Conservation (phyloP, 2,797 vertebrate genomes). For the Mus caroli region DNA sequence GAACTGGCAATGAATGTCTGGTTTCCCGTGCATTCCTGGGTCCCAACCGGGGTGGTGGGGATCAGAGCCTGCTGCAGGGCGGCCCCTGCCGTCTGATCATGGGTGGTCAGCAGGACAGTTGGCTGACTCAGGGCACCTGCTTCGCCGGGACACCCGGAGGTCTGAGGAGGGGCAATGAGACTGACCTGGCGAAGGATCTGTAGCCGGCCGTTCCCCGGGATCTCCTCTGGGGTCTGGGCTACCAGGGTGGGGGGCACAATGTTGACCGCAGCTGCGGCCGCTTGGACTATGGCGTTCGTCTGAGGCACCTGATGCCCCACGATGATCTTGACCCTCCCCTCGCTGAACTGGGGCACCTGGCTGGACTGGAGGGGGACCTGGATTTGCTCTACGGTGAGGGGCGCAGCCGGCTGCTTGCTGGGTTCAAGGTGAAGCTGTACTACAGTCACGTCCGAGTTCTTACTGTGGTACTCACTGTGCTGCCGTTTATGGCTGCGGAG, state of each 20-base stretch:
- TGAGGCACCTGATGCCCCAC: conserved; percentile 92
- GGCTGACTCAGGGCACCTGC: conserved; percentile 88
- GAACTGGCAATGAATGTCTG: conserved; percentile 94
- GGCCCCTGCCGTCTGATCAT: conserved; percentile 81
- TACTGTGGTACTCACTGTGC: conserved; percentile 89
- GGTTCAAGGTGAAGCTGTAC: conserved; percentile 88
- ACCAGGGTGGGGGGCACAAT: conserved; percentile 81
- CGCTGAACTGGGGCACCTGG: conserved; percentile 87
- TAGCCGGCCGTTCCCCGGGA: conserved; percentile 87
- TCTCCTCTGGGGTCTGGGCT: conserved; percentile 84
- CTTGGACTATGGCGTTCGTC: conserved; percentile 87
- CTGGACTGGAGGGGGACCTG: conserved; percentile 86
- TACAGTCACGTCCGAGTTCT: conserved; percentile 83
- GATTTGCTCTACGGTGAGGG: conserved; percentile 86
- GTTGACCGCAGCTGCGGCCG: conserved; percentile 80
- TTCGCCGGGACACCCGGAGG: conserved; percentile 86
- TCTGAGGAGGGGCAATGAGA: conserved; percentile 90
- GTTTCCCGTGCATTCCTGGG: conserved; percentile 86
- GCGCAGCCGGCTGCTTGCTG: conserved; percentile 72
- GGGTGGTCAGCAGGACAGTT: conserved; percentile 90
- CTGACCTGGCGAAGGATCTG: conserved; percentile 96
- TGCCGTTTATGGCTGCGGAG: conserved; percentile 97
- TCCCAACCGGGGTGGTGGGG: conserved; percentile 83
- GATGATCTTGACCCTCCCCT: conserved; percentile 95
- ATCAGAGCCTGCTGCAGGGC: conserved; percentile 92